Evolutionary conservation across 2,888 invertebrate species (phyloP), one percentile per base, ranked within the genome.

Genomic region (Steromphala cineraria): DNA sequence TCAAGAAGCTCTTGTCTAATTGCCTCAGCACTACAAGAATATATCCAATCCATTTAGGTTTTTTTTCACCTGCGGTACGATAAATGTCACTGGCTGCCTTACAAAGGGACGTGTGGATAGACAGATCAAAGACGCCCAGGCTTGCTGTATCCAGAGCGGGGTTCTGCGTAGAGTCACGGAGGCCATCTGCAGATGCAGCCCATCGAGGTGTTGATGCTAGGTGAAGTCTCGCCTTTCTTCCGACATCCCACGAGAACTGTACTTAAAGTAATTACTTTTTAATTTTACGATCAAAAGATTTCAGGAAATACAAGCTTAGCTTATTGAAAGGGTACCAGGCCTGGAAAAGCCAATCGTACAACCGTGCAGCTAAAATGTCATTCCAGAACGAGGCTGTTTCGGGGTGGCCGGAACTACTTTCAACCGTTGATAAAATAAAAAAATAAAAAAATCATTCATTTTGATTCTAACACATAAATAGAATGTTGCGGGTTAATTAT

Each of bases 241-340:
- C 10, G 62, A 62, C 62, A 62, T 10, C 62, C 28, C 62, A 62
- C 28, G 28, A 62, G 28, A 62, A 62, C 28, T 62, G 62, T 28
- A 62, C 62, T 62, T 28, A 62, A 24, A 62, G 62, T 62, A 62
- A 62, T 62, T 62, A 62, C 62, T 62, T 62, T 62, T 62, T 62
- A 62, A 62, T 62, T 62, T 62, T 28, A 62, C 62, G 62, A 62
- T 62, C 62, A 62, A 62, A 62, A 24, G 62, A 62, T 24, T 62
- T 62, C 28, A 62, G 62, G 62, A 62, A 62, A 24, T 62, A 62
- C 62, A 62, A 62, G 62, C 62, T 62, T 62, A 62, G 62, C 28
- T 62, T 15, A 62, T 28, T 62, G 62, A 62, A 62, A 62, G 62
- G 24, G 28, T 62, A 62, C 15, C 13, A 28, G 17, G 28, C 28